Conservation (phyloP, 92 coral and sea anemone species). For the Bergia puertoricense region DNA sequence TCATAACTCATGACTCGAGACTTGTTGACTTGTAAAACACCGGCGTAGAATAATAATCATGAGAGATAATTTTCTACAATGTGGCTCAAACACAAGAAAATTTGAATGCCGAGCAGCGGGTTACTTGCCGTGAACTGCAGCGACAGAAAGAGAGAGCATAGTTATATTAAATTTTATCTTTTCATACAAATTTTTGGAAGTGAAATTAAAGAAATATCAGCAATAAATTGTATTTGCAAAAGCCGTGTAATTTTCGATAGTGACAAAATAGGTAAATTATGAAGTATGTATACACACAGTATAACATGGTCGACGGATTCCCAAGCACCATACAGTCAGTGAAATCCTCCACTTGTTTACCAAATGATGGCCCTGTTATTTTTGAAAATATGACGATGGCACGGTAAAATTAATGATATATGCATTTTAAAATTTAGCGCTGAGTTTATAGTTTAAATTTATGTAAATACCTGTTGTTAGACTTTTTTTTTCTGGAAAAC, state of each 20-base stretch:
- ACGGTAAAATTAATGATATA: background rate
- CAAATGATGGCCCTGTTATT: background rate
- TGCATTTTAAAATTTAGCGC: background rate
- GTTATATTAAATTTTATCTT: too few relatives aligned
- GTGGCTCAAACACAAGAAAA: too few relatives aligned
- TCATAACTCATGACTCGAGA: too few relatives aligned
- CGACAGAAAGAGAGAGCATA: background rate
- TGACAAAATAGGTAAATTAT: background rate
- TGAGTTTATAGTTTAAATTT: background rate
- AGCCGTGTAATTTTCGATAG: background rate
- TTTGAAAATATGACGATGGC: background rate
- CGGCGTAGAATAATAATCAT: too few relatives aligned
- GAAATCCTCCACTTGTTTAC: constrained; percentile 8
- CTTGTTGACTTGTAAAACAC: too few relatives aligned
- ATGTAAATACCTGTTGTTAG: too few relatives aligned
- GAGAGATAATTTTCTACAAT: too few relatives aligned
- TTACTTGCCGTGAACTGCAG: too few relatives aligned
- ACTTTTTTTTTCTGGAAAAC: too few relatives aligned
- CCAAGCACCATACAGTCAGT: background rate
- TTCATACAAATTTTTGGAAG: background rate
- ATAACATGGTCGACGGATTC: constrained; percentile 4
- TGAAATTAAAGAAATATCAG: background rate
- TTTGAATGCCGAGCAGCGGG: too few relatives aligned
- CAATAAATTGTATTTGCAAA: too few relatives aligned
- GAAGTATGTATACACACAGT: constrained; percentile 1